Evolutionary conservation across 2,888 invertebrate genomes (phyloP).

Genomic region (Epistrophe grossulariae): DNA sequence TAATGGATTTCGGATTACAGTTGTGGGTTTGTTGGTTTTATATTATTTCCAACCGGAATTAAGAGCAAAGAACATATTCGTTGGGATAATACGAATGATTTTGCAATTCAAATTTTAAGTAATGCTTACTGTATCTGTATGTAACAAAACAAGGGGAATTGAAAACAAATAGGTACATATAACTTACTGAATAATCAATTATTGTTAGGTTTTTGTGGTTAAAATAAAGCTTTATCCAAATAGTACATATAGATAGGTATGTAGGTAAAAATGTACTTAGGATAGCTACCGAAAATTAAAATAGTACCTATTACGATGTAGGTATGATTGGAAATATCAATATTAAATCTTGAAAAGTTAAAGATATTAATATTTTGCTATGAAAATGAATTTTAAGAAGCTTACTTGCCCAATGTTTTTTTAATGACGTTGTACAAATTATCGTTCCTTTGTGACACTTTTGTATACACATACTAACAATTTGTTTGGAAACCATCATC

Average conservation of each 20-base stretch:
- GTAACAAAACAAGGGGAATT: neutral
- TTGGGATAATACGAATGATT: slow-evolving; percentile 2
- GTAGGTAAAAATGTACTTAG: too few relatives aligned
- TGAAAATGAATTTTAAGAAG: too few relatives aligned
- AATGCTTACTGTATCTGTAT: neutral
- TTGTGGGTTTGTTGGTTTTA: slow-evolving; percentile 72
- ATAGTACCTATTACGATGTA: too few relatives aligned
- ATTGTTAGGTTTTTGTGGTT: neutral
- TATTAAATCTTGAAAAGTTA: too few relatives aligned
- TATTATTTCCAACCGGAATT: slow-evolving; percentile 66
- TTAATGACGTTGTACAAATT: too few relatives aligned
- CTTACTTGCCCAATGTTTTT: too few relatives aligned
- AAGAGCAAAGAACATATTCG: slow-evolving; percentile 28
- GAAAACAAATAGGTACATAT: neutral
- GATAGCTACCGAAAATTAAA: too few relatives aligned
- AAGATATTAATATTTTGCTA: too few relatives aligned
- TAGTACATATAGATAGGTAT: neutral
- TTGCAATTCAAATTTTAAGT: slow-evolving; percentile 8
- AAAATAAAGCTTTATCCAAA: neutral
- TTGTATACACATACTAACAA: too few relatives aligned
- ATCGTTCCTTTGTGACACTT: too few relatives aligned
- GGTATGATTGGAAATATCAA: neutral
- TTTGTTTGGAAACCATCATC: too few relatives aligned
- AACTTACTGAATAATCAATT: neutral
- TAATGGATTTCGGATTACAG: slow-evolving; percentile 74